phyloP scores from a whole-genome alignment of 2,113 vertebrate genomes.

The Zingel zingel region DNA sequence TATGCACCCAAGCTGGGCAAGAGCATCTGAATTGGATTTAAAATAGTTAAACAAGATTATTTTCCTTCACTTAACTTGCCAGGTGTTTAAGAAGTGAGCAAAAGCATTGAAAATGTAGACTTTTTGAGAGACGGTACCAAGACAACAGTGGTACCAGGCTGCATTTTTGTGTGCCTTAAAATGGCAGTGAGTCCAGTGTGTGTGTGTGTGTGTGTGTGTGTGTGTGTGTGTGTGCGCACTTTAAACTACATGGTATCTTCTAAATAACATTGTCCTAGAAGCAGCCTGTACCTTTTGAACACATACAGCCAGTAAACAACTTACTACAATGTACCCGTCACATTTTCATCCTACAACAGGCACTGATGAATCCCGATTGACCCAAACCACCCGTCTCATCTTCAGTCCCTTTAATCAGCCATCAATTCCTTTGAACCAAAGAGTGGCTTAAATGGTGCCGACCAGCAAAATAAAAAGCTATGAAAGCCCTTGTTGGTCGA shows the following conservation, averaged over 20 bases:
- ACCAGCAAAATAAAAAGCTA: conserved; percentile 30
- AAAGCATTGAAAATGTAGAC: background rate
- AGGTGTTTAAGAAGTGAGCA: conserved; percentile 2
- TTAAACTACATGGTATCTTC: background rate
- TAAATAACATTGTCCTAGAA: background rate
- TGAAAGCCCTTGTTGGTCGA: conserved; percentile 54
- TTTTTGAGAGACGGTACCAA: background rate
- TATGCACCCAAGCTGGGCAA: background rate
- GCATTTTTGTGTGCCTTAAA: conserved; percentile 5
- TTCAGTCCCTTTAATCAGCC: conserved; percentile 59
- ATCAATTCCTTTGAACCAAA: conserved; percentile 53
- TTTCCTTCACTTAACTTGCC: background rate
- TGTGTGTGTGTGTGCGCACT: background rate
- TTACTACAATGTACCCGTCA: conserved; percentile 1
- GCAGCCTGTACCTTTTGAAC: background rate
- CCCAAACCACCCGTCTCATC: conserved; percentile 43
- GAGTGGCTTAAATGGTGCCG: conserved; percentile 25
- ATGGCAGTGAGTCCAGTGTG: background rate
- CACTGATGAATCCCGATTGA: conserved; percentile 40
- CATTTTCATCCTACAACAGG: conserved; percentile 18
- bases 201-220: background rate
- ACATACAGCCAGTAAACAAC: background rate
- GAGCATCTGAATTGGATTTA: background rate
- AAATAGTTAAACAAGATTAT: conserved; percentile 9
- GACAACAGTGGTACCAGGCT: background rate